Evolutionary conservation across 2,797 vertebrate genomes (phyloP), one percentile per base, ranked within the genome.

Genomic region (Liasis olivaceus): DNA sequence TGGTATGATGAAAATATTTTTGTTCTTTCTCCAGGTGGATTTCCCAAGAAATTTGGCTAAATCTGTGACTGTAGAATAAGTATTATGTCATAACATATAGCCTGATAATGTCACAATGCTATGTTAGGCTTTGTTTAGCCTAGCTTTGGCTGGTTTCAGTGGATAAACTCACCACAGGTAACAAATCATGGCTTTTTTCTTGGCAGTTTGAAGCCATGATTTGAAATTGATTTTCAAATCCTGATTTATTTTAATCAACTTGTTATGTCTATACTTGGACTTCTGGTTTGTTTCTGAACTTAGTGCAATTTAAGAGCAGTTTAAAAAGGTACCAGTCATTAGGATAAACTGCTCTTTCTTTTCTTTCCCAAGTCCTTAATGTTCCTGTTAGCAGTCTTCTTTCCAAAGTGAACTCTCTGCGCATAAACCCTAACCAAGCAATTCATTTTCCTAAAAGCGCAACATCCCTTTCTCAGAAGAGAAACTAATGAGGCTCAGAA

Each of bases 1-100:
- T 86, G 63, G 12, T 12, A 22, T 91, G 84, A 92, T 97, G 89
- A 97, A 85, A 85, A 86, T 14, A 31, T 95, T 13, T 66, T 95
- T 96, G 42, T 96, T 91, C 95, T 95, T 22, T 0, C 97, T 98
- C 94, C 93, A 99, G 99, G 99, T 99, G 95, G 99, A 99, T 97
- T 99, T 98, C 93, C 99, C 99, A 95, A 98, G 99, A 97, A 99
- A 99, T 96, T 97, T 99, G 97, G 99, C 99, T 97, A 99, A 99
- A 97, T 99, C 99, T 96, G 99, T 99, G 94, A 99, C 99, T 0
- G 99, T 99, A 96, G 99, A 99, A 96, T 99, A 98, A 97, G 95
- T 36, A 85, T 81, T 92, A 28, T 51, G 24, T 86, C 92, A 51
- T 69, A 96, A 91, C 91, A 94, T 91, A 85, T 6, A 81, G 42